These are phyloP conservation scores for Apodemus sylvaticus DNA, from an alignment of 2,113 vertebrate genomes.

Conservation along the genomic window DNA sequence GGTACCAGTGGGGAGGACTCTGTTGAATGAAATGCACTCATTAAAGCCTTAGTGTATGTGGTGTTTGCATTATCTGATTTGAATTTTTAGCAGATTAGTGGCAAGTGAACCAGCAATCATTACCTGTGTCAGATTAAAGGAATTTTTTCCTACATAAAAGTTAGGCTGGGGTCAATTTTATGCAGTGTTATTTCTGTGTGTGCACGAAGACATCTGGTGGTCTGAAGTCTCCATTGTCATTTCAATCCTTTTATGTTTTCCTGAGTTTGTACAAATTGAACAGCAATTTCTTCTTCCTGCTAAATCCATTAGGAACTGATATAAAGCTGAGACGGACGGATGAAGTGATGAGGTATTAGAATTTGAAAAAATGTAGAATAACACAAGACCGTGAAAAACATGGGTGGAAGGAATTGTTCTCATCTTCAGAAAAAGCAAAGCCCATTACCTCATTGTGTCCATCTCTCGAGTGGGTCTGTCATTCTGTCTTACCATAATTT, in stretches of 20 bases:
- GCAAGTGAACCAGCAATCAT: conserved; percentile 69
- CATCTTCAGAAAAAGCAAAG: background rate
- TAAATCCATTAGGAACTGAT: conserved; percentile 70
- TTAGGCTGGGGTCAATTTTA: conserved; percentile 63
- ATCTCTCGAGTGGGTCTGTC: background rate
- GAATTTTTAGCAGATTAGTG: conserved; percentile 72
- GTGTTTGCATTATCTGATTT: conserved; percentile 63
- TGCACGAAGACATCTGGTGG: conserved; percentile 67
- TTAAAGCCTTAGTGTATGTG: conserved; percentile 38
- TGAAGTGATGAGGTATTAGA: background rate
- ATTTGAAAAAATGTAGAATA: conserved; percentile 46
- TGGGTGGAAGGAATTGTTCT: background rate
- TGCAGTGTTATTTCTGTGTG: conserved; percentile 64
- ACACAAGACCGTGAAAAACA: background rate
- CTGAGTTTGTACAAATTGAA: conserved; percentile 55
- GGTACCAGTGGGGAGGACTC: background rate
- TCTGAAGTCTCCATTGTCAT: conserved; percentile 64
- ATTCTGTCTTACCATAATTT: background rate
- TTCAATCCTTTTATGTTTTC: conserved; percentile 65
- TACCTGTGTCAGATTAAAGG: conserved; percentile 55
- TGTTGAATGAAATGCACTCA: conserved; percentile 44
- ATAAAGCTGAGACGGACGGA: conserved; percentile 54
- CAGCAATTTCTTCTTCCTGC: conserved; percentile 62
- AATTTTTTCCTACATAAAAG: conserved; percentile 72
- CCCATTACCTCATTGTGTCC: background rate